phyloP scores from a whole-genome alignment of 2,113 vertebrate genomes.

The Haemorhous mexicanus region DNA sequence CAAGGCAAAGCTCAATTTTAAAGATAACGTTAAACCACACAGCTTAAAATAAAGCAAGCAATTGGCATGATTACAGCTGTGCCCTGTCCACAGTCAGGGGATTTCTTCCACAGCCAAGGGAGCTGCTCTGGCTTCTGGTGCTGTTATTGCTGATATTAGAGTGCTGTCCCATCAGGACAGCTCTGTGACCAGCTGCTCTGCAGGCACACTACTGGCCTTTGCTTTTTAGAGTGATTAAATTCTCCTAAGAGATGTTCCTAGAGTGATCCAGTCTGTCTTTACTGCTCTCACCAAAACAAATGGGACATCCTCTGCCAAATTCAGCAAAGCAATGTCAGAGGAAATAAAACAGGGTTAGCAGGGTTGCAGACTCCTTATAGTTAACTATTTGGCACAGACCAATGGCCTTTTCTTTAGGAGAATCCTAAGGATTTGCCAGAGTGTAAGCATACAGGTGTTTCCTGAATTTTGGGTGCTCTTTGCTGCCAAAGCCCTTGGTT shows the following conservation, averaged over 20 bases:
- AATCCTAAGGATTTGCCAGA: not conserved
- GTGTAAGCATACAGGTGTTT: not conserved
- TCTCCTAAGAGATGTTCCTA: not conserved
- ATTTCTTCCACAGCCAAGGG: not conserved
- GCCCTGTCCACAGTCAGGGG: not conserved
- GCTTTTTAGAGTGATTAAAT: not conserved
- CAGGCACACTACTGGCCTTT: not conserved
- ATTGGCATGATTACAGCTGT: not conserved
- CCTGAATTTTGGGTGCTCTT: not conserved
- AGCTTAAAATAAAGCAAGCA: not conserved
- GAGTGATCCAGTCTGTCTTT: not conserved
- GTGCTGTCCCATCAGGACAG: not conserved
- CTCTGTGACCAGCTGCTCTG: not conserved
- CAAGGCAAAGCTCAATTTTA: not conserved
- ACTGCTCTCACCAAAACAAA: not conserved
- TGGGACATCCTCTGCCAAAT: not conserved
- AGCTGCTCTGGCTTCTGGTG: not conserved
- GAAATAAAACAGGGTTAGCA: not conserved
- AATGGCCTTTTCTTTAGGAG: not conserved
- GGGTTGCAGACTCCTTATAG: not conserved
- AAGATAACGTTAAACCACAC: not conserved
- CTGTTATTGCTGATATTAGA: not conserved
- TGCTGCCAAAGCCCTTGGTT: not conserved
- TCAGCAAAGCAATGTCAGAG: not conserved
- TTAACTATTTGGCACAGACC: not conserved